phyloP scores from a whole-genome alignment of 2,113 vertebrate species.

The Psammodynastes pulverulentus region DNA sequence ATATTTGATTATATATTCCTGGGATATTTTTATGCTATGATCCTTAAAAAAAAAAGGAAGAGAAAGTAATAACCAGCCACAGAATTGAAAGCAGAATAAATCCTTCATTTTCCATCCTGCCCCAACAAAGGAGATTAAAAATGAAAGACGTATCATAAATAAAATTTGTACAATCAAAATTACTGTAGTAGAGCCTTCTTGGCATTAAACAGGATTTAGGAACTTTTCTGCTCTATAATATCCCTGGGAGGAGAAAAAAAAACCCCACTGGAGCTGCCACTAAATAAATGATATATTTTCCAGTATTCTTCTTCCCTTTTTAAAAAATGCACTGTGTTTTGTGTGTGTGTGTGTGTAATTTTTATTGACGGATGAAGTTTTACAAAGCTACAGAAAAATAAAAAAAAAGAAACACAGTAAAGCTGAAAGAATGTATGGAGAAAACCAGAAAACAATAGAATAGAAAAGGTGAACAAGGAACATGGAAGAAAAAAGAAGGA shows the following conservation, averaged over 20 bases:
- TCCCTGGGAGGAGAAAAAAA: not conserved
- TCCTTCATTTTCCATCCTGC: conserved; percentile 55
- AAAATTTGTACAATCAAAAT: conserved; percentile 67
- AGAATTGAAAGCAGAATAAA: conserved; percentile 59
- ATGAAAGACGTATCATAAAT: conserved; percentile 58
- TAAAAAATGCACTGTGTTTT: not conserved
- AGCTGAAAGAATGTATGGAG: not conserved
- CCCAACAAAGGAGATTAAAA: conserved; percentile 65
- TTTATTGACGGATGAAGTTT: not conserved
- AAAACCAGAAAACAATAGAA: not conserved
- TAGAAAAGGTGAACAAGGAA: not conserved
- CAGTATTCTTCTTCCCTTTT: not conserved
- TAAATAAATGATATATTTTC: not conserved
- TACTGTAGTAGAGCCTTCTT: conserved; percentile 61
- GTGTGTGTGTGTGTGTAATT: not conserved
- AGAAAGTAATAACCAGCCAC: conserved; percentile 1
- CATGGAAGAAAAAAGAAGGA: not conserved
- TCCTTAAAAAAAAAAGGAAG: not conserved
- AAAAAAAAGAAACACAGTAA: not conserved
- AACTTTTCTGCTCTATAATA: conserved; percentile 26
- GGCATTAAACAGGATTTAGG: conserved; percentile 58
- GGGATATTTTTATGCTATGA: conserved; percentile 17
- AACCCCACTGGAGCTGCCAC: not conserved
- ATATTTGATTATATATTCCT: not conserved
- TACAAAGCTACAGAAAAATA: not conserved